These are phyloP conservation scores for Rhyacophila evoluta DNA, from an alignment of 2,888 invertebrate species.

Conservation along the genomic window DNA sequence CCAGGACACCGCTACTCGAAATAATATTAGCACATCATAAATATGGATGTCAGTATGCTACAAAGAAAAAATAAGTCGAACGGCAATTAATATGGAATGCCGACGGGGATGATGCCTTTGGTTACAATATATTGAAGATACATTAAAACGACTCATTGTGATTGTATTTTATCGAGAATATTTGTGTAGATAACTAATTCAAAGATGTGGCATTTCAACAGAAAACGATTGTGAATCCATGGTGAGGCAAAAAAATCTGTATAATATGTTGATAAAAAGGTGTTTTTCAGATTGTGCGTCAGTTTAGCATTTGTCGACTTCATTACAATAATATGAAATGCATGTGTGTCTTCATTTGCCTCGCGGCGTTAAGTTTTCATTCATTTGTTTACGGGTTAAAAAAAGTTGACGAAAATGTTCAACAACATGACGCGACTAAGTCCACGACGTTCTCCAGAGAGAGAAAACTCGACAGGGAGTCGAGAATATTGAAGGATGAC, in stretches of 20 bases:
- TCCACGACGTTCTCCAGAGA: no score
- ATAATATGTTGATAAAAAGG: not conserved
- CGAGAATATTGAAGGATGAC: not conserved
- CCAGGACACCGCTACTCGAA: no score
- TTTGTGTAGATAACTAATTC: no score
- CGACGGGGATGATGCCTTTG: no score
- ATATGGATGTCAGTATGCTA: no score
- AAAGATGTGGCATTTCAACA: no score
- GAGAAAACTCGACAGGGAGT: not conserved
- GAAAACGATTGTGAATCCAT: not conserved
- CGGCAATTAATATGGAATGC: no score
- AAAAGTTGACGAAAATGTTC: not conserved
- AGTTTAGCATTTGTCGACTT: not conserved
- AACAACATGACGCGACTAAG: no score
- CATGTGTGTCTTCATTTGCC: not conserved
- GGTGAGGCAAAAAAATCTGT: not conserved
- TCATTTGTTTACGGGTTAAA: not conserved
- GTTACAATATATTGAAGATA: no score
- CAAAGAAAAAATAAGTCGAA: no score
- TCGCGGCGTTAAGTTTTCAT: not conserved
- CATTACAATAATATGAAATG: not conserved
- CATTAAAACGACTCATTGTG: not conserved
- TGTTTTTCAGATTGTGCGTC: not conserved
- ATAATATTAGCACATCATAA: no score
- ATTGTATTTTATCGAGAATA: not conserved